These are phyloP conservation scores for Canis aureus DNA, from an alignment of 2,113 vertebrate species.

Conservation along the genomic window DNA sequence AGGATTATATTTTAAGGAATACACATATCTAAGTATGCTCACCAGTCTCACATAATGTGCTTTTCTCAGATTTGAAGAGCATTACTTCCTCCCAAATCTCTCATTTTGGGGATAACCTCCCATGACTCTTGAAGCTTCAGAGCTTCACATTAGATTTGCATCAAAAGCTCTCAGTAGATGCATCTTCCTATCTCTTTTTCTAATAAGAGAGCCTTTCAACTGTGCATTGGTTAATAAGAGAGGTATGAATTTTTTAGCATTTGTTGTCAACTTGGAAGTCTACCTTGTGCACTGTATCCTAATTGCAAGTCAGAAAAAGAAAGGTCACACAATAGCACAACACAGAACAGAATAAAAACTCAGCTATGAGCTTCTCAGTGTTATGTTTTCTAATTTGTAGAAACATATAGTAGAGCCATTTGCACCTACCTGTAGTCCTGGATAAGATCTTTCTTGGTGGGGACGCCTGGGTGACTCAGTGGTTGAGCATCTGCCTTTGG, in stretches of 20 bases:
- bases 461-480: too few species aligned
- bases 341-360: background rate
- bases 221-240: background rate
- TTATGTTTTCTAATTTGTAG: background rate
- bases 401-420: background rate
- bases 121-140: background rate
- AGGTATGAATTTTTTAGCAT: background rate
- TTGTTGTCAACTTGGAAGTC: background rate
- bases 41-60: background rate
- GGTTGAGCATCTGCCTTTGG: too few species aligned
- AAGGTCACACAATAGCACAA: background rate
- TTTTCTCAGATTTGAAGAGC: constrained; percentile 44
- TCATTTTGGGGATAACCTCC: background rate
- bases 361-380: background rate
- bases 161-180: background rate
- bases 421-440: background rate
- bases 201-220: background rate
- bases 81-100: background rate
- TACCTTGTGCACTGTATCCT: background rate
- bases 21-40: background rate
- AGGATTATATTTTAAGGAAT: constrained; percentile 42
- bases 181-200: constrained; percentile 20
- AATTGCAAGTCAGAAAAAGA: background rate
- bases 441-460: background rate
- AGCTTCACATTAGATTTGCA: constrained; percentile 17